A percentile compares a stretch with the other conserved stretches of the same genome.
Conservation (phyloP, 2,888 invertebrate species). For the Amphipyra tragopoginis region DNA sequence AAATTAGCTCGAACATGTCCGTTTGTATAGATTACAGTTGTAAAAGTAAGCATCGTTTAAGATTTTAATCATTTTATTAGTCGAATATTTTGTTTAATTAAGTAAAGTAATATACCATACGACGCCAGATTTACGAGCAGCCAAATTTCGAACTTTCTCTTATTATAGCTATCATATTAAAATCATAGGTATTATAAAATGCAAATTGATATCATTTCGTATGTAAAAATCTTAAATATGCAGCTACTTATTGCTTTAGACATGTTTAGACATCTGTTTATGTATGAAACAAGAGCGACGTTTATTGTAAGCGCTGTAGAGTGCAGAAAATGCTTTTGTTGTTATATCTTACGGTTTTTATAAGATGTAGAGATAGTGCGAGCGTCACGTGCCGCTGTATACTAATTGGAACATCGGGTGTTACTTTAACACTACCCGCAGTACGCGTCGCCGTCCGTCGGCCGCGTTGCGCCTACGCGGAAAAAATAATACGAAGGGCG, state of each 20-base stretch:
- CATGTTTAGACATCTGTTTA: neutral
- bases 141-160: slow-evolving; percentile 40
- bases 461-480: slow-evolving; percentile 44
- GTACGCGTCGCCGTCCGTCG: slow-evolving; percentile 37
- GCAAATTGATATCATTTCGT: slow-evolving; percentile 26
- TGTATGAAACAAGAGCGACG: neutral
- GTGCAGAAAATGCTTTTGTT: neutral
- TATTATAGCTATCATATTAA: slow-evolving; percentile 35
- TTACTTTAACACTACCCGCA: neutral
- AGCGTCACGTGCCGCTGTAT: slow-evolving; percentile 7
- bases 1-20: slow-evolving; percentile 13
- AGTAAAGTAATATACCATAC: slow-evolving; percentile 28
- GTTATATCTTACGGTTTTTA: neutral
- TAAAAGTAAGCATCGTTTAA: slow-evolving; percentile 15
- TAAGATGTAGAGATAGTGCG: slow-evolving; percentile 1
- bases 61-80: slow-evolving; percentile 34
- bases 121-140: slow-evolving; percentile 37
- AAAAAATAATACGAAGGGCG: slow-evolving; percentile 30
- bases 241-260: neutral
- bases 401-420: slow-evolving; percentile 25
- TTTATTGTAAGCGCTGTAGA: neutral
- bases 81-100: slow-evolving; percentile 40
- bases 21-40: slow-evolving; percentile 11
- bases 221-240: slow-evolving; percentile 7
- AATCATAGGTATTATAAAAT: slow-evolving; percentile 40